A percentile compares a stretch with the other conserved stretches of the same genome.
Conservation (phyloP, 2,113 vertebrate species). For the Zosterops pallidus region DNA sequence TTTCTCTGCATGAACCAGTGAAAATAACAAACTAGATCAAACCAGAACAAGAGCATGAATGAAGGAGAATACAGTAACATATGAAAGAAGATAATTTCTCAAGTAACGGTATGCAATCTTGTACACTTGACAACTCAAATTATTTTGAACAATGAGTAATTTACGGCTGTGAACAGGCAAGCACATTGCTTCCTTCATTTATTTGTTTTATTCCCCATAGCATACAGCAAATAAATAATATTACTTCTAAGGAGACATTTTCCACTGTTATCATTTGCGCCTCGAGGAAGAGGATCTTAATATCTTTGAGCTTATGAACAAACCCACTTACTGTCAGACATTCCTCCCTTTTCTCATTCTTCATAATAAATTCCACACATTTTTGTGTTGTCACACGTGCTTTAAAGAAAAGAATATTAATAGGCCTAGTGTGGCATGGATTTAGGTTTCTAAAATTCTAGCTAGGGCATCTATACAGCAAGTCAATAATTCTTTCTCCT, state of each 20-base stretch:
- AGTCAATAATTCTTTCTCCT: background rate
- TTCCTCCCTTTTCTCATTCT: background rate
- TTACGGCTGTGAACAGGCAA: background rate
- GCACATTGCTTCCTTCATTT: background rate
- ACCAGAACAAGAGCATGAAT: background rate
- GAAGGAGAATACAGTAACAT: background rate
- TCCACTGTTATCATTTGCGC: background rate
- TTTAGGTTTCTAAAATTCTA: background rate
- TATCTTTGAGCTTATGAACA: background rate
- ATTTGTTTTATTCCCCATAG: background rate
- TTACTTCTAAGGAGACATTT: background rate
- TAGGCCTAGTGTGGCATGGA: background rate
- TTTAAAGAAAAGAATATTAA: background rate
- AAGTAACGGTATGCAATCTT: background rate
- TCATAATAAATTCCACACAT: background rate
- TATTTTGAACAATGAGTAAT: background rate
- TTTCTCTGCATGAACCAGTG: background rate
- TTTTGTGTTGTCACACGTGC: background rate
- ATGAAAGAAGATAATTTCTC: background rate
- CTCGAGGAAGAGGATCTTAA: background rate
- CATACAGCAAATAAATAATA: background rate
- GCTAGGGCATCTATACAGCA: background rate
- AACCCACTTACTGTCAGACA: background rate
- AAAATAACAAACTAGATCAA: background rate
- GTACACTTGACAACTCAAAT: background rate